Base-by-base conservation (phyloP, 1,140 invertebrate species). In the Mactra quadrangularis region DNA sequence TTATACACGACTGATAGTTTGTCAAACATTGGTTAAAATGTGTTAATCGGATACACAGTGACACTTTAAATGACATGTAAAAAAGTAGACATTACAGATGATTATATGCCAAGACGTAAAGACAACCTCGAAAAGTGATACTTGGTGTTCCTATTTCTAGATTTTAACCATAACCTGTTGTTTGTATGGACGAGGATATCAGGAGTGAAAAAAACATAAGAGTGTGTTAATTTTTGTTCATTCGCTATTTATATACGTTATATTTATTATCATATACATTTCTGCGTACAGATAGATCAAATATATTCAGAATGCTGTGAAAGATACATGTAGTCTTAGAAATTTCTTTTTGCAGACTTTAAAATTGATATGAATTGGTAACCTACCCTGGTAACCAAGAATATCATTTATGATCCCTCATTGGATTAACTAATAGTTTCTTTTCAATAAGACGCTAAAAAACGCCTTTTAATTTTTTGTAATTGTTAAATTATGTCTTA, bases 371-470 rank as follows among this genome's bases (percentile, higher is more conserved):
- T 71, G 50, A 45, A 47, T 47, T 68, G 64, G 38, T 38, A 52
- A 45, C 59, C 38, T 35, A 68, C 74, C 71, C 72, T 71, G 81
- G 59, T 45, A 62, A 17, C 41, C 68, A 71, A 75, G 57, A 60
- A 33, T 52, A 60, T 68, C 52, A 59, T 79, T 3, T 64, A 84
- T 84, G 75, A 84, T 72, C 82, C 82, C 82, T 84, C 74, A 84
- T 72, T 85, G 78, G 71, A 82, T 41, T n/a, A n/a, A n/a, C n/a
- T n/a, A n/a, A n/a, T n/a, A n/a, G n/a, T n/a, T 41, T 41, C 15
- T 41, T 7, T 6, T 41, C 38, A 41, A 41, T 15, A 41, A 41
- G 15, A 7, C 38, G 38, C 38, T 7, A 41, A 6, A n/a, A 41
- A 6, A 7, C 15, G 38, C 38, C 6, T 15, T 6, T 41, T 41